Conservation (phyloP, 2,888 invertebrate species). For the Drosophila rubida region DNA sequence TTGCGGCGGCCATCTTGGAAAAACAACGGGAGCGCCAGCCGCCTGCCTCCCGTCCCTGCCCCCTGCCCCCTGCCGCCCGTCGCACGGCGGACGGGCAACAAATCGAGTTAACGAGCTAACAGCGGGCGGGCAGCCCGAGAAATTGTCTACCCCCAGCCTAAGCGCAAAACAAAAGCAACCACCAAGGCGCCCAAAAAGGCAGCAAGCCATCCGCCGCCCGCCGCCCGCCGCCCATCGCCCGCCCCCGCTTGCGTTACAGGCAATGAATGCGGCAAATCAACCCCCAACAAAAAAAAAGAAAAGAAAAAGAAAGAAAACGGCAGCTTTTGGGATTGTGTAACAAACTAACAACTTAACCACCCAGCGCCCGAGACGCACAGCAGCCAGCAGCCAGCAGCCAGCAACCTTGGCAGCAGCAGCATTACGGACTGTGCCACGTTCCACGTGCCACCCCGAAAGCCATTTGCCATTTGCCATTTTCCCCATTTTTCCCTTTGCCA, state of each 20-base stretch:
- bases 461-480: slow-evolving; percentile 16
- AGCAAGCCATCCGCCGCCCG: no score
- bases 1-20: slow-evolving; percentile 67
- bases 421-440: neutral
- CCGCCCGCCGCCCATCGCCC: no score
- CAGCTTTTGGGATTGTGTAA: slow-evolving; percentile 68
- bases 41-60: no score
- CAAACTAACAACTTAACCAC: slow-evolving; percentile 76
- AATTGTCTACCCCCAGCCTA: slow-evolving; percentile 31
- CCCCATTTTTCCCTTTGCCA: slow-evolving; percentile 70
- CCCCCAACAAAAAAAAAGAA: slow-evolving; percentile 47
- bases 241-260: no score
- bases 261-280: slow-evolving; percentile 45
- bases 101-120: slow-evolving; percentile 80
- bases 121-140: slow-evolving; percentile 61
- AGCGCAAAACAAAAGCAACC: slow-evolving; percentile 33
- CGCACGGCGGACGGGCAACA: slow-evolving; percentile 34
- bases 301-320: slow-evolving; percentile 28
- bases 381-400: slow-evolving; percentile 42
- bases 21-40: slow-evolving; percentile 61
- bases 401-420: neutral
- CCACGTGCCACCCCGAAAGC: slow-evolving; percentile 10
- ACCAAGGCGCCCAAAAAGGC: slow-evolving; percentile 24
- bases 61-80: no score
- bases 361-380: no score